Evolutionary conservation across 2,113 vertebrate genomes (phyloP), one percentile per base, ranked within the genome.

Genomic region (Illadopsis cleaveri): DNA sequence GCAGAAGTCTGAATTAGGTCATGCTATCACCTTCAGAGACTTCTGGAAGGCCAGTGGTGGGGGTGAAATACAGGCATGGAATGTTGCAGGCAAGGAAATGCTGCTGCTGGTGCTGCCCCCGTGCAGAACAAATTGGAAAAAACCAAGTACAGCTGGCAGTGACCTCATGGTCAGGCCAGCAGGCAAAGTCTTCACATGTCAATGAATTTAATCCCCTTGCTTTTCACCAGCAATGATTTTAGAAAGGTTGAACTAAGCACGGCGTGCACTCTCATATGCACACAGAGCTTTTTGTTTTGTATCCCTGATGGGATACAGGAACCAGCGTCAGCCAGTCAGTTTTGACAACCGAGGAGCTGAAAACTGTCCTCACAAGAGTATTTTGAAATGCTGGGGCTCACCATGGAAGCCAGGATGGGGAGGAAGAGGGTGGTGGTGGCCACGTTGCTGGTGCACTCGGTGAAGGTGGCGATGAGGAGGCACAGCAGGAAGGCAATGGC

Each of bases 381-480:
- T 61, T 93, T 62, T 37, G 70, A 20, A 47, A 10, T 4, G 42
- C 42, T 76, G 71, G 65, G 33, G n/a, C 97, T 98, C 97, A 99
- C 99, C 99, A 99, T 98, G 33, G 99, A 99, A 56, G 98, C 99
- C 95, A 99, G 91, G 35, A 99, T 99, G 75, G 99, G 99, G 68
- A 99, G 98, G 82, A 99, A 99, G 82, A 99, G 97, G 0, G 99
- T 99, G 78, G 99, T 99, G 89, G 99, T 99, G 95, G 99, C 98
- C 38, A 98, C 99, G 6, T 99, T 99, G 97, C 99, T 99, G 96
- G 99, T 97, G 94, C 98, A 99, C 92, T 99, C 99, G 0, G 99
- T 99, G 98, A 99, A 99, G 25, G 86, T 95, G 37, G 98, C 99
- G 21, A 99, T 21, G 45, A 99, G 88, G 66, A 99, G 92, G 51